Percentiles rank a stretch among this genome's conserved stretches.
These are phyloP conservation scores for Molossus molossus DNA, from an alignment of 2,797 vertebrate genomes.

Conservation along the genomic window DNA sequence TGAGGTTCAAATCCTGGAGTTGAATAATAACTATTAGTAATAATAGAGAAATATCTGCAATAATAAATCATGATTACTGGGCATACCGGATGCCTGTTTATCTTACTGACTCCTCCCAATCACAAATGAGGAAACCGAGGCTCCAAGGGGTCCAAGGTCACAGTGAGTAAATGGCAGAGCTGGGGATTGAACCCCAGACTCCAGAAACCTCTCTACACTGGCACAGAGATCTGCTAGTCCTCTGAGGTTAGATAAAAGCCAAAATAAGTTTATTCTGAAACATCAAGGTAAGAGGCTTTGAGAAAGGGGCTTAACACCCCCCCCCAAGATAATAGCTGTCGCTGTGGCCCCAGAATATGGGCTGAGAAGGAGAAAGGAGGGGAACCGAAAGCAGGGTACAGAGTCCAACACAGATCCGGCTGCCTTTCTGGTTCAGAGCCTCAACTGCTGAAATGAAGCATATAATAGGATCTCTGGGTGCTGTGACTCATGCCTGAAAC, in stretches of 20 bases:
- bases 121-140: not conserved
- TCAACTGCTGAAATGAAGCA: not conserved
- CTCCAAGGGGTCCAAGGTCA: not conserved
- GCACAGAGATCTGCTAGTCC: not conserved
- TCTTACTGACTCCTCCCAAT: not conserved
- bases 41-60: not conserved
- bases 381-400: not conserved
- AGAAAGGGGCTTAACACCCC: not conserved
- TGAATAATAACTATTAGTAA: not conserved
- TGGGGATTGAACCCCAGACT: not conserved
- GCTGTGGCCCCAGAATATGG: not conserved
- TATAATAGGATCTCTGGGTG: not conserved
- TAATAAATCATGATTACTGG: not conserved
- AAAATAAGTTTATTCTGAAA: not conserved
- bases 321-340: too few species aligned
- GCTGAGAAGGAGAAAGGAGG: not conserved
- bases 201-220: not conserved
- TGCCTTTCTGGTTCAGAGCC: conserved; percentile 33
- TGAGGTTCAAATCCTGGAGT: not conserved
- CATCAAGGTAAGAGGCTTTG: not conserved
- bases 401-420: accelerated
- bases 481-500: not conserved
- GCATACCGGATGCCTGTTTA: not conserved
- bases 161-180: not conserved
- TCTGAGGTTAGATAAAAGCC: not conserved